phyloP scores from a whole-genome alignment of 2,888 invertebrate genomes.

The Drosophila algonquin region DNA sequence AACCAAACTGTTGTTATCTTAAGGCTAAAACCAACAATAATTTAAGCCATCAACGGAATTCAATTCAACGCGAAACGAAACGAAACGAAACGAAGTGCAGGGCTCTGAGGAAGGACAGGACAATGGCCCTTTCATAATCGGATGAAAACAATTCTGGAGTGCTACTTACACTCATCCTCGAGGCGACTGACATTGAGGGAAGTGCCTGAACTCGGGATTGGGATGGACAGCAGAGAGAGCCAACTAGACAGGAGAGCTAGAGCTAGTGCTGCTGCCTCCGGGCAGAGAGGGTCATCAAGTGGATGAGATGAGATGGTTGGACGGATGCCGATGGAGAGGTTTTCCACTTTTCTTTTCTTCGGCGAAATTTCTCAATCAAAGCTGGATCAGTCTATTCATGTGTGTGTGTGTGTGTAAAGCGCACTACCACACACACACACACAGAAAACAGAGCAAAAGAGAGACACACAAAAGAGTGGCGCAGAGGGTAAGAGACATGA shows the following conservation, averaged over 20 bases:
- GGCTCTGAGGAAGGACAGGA: constrained; percentile 18
- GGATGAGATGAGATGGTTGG: constrained; percentile 20
- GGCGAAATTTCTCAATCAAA: constrained; percentile 47
- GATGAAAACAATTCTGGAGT: constrained; percentile 60
- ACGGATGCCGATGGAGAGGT: constrained; percentile 18
- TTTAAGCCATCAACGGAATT: constrained; percentile 39
- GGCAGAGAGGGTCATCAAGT: constrained; percentile 58
- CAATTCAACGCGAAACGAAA: constrained; percentile 26
- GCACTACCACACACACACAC: constrained; percentile 12
- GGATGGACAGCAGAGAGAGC: constrained; percentile 34
- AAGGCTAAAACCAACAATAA: constrained; percentile 40
- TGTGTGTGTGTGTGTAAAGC: constrained; percentile 27
- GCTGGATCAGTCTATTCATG: constrained; percentile 64
- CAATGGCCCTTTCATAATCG: constrained; percentile 58
- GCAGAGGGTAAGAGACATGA: not conserved
- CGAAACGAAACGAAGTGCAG: constrained; percentile 30
- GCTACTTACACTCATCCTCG: constrained; percentile 75
- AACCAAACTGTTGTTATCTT: constrained; percentile 57
- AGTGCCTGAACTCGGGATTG: constrained; percentile 19
- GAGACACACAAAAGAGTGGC: constrained; percentile 12
- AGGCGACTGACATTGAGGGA: constrained; percentile 70
- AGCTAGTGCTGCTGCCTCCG: not conserved
- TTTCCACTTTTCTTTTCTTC: constrained; percentile 29
- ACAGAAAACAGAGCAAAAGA: constrained; percentile 11
- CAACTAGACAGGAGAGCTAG: constrained; percentile 28